phyloP scores from a whole-genome alignment of 2,113 vertebrate genomes.

The Narcine bancroftii region DNA sequence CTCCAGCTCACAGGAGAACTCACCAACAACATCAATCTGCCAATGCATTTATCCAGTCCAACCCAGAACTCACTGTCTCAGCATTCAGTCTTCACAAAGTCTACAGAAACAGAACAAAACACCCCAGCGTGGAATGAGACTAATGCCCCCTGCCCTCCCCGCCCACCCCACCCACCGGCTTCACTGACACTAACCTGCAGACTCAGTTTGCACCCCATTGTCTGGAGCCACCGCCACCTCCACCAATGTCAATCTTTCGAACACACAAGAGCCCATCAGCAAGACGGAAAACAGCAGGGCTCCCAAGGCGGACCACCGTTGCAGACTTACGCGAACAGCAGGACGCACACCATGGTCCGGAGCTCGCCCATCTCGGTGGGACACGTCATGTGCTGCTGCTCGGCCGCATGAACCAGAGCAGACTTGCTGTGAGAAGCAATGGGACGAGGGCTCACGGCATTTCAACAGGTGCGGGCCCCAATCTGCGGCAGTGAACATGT shows the following conservation, averaged over 20 bases:
- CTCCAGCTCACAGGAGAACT: not conserved
- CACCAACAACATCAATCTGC: constrained; percentile 14
- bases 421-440: no score
- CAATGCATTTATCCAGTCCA: not conserved
- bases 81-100: constrained; percentile 17
- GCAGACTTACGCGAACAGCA: not conserved
- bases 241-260: not conserved
- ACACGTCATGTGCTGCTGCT: no score
- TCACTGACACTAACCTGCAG: not conserved
- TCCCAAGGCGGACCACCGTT: not conserved
- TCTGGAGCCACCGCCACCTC: not conserved
- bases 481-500: not conserved
- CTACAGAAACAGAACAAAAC: not conserved
- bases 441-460: not conserved
- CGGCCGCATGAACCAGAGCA: no score
- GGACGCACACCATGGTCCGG: not conserved
- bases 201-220: not conserved
- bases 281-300: not conserved
- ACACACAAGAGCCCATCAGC: not conserved
- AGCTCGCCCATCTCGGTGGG: no score
- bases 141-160: not conserved
- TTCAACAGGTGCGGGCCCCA: not conserved
- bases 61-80: not conserved
- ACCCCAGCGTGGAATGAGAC: not conserved
- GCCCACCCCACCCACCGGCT: no score